Conservation (phyloP, 2,113 vertebrate genomes). For the Sturnira hondurensis region DNA sequence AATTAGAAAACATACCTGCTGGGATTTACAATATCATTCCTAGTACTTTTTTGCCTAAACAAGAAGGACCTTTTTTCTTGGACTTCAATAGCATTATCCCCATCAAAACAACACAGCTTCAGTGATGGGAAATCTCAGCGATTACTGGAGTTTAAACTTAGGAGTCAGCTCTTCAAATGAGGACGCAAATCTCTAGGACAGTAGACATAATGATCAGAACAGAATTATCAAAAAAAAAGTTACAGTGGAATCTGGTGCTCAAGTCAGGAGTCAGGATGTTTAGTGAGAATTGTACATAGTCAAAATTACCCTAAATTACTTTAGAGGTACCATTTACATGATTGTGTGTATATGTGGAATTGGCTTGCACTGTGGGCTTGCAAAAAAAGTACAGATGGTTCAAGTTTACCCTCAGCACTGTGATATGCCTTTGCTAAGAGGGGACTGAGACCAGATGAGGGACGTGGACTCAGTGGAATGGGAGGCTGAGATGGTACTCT, state of each 20-base stretch:
- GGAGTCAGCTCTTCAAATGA: not conserved
- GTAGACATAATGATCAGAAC: not conserved
- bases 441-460: not conserved
- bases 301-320: not conserved
- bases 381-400: not conserved
- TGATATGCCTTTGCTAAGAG: not conserved
- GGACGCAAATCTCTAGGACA: not conserved
- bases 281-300: not conserved
- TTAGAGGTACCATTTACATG: not conserved
- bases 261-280: not conserved
- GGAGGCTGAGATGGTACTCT: not conserved
- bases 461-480: not conserved
- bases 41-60: constrained; percentile 96
- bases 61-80: constrained; percentile 98
- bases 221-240: not conserved
- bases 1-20: constrained; percentile 87
- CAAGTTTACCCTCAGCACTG: constrained; percentile 3
- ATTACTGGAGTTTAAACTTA: not conserved
- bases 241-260: constrained; percentile 34
- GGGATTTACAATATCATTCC: constrained; percentile 96
- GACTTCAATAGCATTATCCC: constrained; percentile 89
- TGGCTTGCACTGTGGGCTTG: constrained; percentile 31
- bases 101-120: constrained; percentile 92
- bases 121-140: constrained; percentile 80
- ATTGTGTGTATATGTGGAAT: constrained; percentile 4